phyloP scores from a whole-genome alignment of 1,140 invertebrate genomes.

The Hetaerina americana region DNA sequence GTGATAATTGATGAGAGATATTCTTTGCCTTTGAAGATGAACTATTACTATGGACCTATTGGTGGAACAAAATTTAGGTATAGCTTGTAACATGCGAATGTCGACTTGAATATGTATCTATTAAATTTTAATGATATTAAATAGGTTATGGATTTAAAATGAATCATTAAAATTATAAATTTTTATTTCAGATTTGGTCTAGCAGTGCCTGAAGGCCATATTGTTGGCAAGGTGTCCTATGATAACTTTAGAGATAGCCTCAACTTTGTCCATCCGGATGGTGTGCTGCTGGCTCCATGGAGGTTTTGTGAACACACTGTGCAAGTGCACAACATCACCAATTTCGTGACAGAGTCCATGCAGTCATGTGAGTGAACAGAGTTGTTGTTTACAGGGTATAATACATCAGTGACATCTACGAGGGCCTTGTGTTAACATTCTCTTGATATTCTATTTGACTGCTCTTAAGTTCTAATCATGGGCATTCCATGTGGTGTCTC shows the following conservation, averaged over 20 bases:
- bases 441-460: no score
- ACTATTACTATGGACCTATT: constrained; percentile 13
- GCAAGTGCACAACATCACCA: neutral
- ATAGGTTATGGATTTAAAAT: no score
- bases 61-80: constrained; percentile 16
- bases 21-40: constrained; percentile 10
- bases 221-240: neutral
- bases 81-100: neutral
- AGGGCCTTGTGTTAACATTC: no score
- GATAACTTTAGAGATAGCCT: neutral
- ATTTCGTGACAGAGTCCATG: neutral
- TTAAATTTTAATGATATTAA: neutral
- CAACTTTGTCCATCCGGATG: neutral
- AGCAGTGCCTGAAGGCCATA: neutral
- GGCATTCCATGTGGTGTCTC: no score
- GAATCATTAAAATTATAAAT: no score
- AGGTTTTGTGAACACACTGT: neutral
- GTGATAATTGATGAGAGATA: constrained; percentile 13
- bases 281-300: neutral
- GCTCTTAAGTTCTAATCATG: no score
- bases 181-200: neutral
- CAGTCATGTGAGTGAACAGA: neutral
- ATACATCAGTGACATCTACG: no score
- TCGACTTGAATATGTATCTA: neutral
- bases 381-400: no score